Base-by-base conservation (phyloP, 1,140 invertebrate species). In the Formica exsecta region DNA sequence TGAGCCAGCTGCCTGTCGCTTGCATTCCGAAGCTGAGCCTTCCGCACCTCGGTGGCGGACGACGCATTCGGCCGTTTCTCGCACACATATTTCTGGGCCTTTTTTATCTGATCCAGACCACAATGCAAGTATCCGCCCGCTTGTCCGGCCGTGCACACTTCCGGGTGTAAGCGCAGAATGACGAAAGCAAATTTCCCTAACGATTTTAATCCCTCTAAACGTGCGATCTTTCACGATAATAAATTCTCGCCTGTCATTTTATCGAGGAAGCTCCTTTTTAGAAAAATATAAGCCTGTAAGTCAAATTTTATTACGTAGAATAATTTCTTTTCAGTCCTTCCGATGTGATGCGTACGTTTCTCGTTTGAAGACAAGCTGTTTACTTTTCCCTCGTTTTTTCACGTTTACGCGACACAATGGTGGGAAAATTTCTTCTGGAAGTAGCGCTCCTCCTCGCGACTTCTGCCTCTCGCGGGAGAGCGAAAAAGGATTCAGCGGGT, bases 41-140 rank as follows among this genome's bases (percentile, higher is more conserved):
- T 32, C 9, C 54, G 79, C 51, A 74, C 29, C 16, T 74, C 41
- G 41, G 9, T 73, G 36, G 13, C 79, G 54, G 54, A 11, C 51
- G 41, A 71, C n/a, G 51, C 79, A 54, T 70, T 61, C 65, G 77
- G 77, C 65, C 77, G 79, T 74, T 61, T 83, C 79, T 38, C 79
- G 61, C 75, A 38, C 62, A 70, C 32, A 29, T 44, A 44, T 83
- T 83, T 74, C 79, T 83, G 54, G 68, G 79, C 11, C 51, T 83
- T 81, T 83, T 83, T 83, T 83, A 83, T 83, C 79, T 73, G 79
- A 83, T 83, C 68, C 79, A 83, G 79, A 83, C 79, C 79, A 83
- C 79, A 83, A 83, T 83, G 68, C 68, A 81, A 19, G 79, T 83
- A 83, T 74, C 79, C 79, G 79, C 68, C 79, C 54, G 68, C 44